Percentiles rank a stretch among this genome's conserved stretches.
These are phyloP conservation scores for Calephelis nemesis DNA, from an alignment of 1,140 invertebrate species.

Conservation along the genomic window DNA sequence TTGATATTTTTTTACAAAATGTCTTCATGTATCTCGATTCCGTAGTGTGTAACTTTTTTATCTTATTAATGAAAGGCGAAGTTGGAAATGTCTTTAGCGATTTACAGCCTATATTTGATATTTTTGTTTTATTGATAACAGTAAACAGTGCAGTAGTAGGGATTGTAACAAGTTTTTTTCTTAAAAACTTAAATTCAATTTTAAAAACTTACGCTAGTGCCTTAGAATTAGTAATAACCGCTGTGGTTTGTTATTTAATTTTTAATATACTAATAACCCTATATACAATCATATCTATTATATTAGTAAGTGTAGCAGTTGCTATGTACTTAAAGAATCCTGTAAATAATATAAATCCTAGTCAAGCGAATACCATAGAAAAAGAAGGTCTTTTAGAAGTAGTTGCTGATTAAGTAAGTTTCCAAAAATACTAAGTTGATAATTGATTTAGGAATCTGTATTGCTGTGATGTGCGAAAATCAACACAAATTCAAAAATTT, in stretches of 20 bases:
- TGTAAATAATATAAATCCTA: constrained; percentile 81
- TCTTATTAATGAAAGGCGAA: constrained; percentile 85
- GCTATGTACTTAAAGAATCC: constrained; percentile 95
- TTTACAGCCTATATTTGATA: constrained; percentile 80
- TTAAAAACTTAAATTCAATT: constrained; percentile 96
- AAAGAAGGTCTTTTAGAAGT: constrained; percentile 62
- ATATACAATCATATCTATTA: constrained; percentile 91
- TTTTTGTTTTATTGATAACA: constrained; percentile 89
- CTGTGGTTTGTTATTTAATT: constrained; percentile 92
- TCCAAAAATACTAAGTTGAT: neutral
- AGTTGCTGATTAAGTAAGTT: constrained; percentile 31
- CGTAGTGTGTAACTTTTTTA: constrained; percentile 90
- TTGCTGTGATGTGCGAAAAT: neutral
- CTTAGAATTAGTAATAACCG: constrained; percentile 94
- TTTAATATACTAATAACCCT: constrained; percentile 92
- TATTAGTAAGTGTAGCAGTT: constrained; percentile 90
- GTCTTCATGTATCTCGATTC: constrained; percentile 98
- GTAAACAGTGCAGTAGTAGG: constrained; percentile 95
- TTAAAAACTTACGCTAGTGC: constrained; percentile 98
- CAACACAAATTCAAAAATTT: neutral
- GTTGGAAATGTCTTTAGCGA: constrained; percentile 82
- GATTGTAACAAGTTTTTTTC: constrained; percentile 95
- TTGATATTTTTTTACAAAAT: constrained; percentile 96
- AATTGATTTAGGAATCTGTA: neutral
- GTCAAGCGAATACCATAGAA: constrained; percentile 43